phyloP scores from a whole-genome alignment of 2,113 vertebrate species.

The Ancistrus triradiatus region DNA sequence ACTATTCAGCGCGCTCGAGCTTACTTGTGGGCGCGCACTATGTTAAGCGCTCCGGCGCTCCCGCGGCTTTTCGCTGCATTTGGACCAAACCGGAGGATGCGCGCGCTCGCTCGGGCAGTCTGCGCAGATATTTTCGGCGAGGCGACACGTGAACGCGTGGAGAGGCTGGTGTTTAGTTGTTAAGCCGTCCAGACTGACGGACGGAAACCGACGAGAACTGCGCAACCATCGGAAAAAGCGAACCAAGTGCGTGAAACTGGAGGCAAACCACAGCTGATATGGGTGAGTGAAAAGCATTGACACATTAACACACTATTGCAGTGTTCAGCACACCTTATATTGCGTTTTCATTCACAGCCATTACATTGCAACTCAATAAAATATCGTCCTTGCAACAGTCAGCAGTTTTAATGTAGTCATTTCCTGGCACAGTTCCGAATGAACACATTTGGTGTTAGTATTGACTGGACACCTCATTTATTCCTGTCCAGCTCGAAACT shows the following conservation, averaged over 20 bases:
- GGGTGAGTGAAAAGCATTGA: too few relatives aligned
- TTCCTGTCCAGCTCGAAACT: too few relatives aligned
- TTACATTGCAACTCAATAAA: too few relatives aligned
- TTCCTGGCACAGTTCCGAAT: too few relatives aligned
- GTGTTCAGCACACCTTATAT: too few relatives aligned
- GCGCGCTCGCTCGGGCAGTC: conserved; percentile 10
- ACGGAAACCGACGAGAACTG: conserved; percentile 16
- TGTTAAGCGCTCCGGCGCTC: conserved; percentile 12
- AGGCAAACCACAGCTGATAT: conserved; percentile 17
- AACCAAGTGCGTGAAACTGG: not conserved
- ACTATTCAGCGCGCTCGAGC: not conserved
- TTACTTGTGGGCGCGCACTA: conserved; percentile 2
- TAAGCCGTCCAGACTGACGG: not conserved
- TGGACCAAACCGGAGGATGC: conserved; percentile 11
- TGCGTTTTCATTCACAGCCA: too few relatives aligned
- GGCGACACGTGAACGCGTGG: not conserved
- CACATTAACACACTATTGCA: too few relatives aligned
- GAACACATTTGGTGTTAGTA: too few relatives aligned
- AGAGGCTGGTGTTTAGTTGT: not conserved
- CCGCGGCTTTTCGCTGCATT: conserved; percentile 10
- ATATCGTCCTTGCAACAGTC: too few relatives aligned
- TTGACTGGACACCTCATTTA: too few relatives aligned
- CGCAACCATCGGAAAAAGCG: not conserved
- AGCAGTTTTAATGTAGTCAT: too few relatives aligned
- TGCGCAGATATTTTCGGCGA: not conserved